Evolutionary conservation across 2,888 invertebrate genomes (phyloP), one percentile per base, ranked within the genome.

Genomic region (Loripinus fragilis): DNA sequence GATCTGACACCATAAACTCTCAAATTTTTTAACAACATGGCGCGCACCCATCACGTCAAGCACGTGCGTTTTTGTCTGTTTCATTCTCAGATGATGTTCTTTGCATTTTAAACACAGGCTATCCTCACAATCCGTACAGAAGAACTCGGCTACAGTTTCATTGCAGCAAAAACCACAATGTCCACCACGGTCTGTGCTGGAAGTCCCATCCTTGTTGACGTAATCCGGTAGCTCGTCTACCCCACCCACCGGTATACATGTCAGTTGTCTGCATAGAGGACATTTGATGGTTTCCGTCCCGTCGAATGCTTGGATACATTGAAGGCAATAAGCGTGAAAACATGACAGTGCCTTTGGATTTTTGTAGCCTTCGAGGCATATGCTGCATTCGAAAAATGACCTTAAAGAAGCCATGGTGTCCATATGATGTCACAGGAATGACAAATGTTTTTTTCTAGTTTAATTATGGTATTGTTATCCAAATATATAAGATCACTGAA

Each of bases 51-150:
- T 17, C 2, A 60, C 33, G 8, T n/a, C 33, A 30, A 60, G 30
- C 1, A 33, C 33, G 33, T 60, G 60, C 7, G 8, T 20, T 20
- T 60, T 60, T 17, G 60, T 60, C 20, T 60, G 60, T 60, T 60
- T 60, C 60, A 60, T 60, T 33, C 60, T 20, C 15, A 60, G 30
- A 60, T 60, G 60, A 7, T 60, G 60, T 17, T 60, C 33, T 20
- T 60, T 60, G 60, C 60, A 60, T 5, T 60, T 33, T 20, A 60
- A 23, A 60, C 60, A 60, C 17, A 60, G 33, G 20, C 30, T 20
- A 20, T 60, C 60, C 28, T 60, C 60, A 33, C 60, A 60, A 2
- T 60, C 60, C 3, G 7, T 8, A 20, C 60, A 60, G 17, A 17
- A 28, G n/a, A 60, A 60, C 33, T 60, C 60, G 30, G 60, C 60